Conservation (phyloP, 53 echinoderm and acorn worm genomes). For the Echinometra lucunter region DNA sequence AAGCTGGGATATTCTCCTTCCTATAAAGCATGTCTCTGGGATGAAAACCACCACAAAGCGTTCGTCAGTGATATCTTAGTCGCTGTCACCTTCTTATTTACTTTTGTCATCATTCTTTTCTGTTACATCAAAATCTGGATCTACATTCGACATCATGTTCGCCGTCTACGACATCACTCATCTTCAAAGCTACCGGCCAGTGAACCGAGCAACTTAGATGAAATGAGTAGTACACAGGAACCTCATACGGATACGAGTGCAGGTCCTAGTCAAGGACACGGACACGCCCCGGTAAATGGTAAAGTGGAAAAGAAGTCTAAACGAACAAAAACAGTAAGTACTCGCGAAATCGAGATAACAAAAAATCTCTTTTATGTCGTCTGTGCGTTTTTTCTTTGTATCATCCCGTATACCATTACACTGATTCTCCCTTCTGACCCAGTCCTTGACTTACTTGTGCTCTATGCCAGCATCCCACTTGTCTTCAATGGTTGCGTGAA, state of each 20-base stretch:
- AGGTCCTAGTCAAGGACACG: neutral
- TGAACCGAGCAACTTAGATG: constrained; percentile 48
- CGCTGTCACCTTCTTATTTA: constrained; percentile 59
- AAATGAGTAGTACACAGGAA: constrained; percentile 64
- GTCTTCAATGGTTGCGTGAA: constrained; percentile 64
- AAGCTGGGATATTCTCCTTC: constrained; percentile 55
- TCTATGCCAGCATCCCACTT: constrained; percentile 61
- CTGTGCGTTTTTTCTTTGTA: constrained; percentile 68
- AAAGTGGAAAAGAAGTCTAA: neutral
- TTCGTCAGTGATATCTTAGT: constrained; percentile 62
- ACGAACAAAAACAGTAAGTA: constrained; percentile 22
- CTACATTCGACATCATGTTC: constrained; percentile 58
- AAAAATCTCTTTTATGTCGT: constrained; percentile 65
- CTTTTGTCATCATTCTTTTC: constrained; percentile 60
- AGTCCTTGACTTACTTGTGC: constrained; percentile 56
- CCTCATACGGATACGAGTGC: constrained; percentile 18
- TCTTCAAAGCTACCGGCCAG: neutral
- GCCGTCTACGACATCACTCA: constrained; percentile 49
- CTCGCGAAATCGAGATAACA: constrained; percentile 67
- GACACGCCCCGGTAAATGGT: neutral
- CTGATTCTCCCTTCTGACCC: constrained; percentile 22
- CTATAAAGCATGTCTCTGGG: constrained; percentile 58
- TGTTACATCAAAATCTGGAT: constrained; percentile 69
- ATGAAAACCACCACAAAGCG: constrained; percentile 2
- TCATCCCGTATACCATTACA: constrained; percentile 65